phyloP scores from a whole-genome alignment of 2,797 vertebrate genomes.

The Malurus leucopterus region DNA sequence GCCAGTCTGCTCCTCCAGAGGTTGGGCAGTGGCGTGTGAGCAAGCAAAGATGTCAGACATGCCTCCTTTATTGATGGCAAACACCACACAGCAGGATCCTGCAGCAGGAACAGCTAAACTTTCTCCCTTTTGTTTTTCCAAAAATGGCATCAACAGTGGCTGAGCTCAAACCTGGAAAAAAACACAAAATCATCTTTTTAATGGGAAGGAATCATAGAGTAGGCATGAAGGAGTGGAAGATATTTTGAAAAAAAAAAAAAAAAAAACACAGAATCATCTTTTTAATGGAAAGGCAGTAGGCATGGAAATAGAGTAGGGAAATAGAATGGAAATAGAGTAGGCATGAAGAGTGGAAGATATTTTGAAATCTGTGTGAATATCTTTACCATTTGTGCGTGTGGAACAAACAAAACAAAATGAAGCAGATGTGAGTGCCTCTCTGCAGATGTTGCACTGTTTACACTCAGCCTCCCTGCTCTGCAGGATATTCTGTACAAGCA shows the following conservation, averaged over 20 bases:
- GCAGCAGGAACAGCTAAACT: background rate
- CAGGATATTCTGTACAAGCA: background rate
- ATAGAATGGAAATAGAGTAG: no score
- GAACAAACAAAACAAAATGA: background rate
- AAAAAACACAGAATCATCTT: no score
- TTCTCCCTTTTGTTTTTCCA: background rate
- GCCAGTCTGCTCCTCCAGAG: background rate
- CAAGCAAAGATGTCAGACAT: background rate
- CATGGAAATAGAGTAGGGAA: no score
- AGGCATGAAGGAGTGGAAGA: background rate
- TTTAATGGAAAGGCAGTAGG: no score
- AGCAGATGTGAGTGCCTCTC: background rate
- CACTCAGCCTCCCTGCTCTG: background rate
- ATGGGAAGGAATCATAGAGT: background rate
- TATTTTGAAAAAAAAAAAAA: no score
- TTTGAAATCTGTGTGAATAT: background rate
- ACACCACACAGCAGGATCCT: background rate
- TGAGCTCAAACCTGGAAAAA: background rate
- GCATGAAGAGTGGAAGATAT: background rate
- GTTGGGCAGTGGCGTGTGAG: background rate
- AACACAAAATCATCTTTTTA: background rate
- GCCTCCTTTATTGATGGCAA: background rate
- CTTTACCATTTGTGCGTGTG: background rate
- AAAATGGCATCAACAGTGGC: background rate
- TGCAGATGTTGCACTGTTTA: background rate